These are phyloP conservation scores for Perdita meconis DNA, from an alignment of 2,888 invertebrate genomes.

Conservation along the genomic window DNA sequence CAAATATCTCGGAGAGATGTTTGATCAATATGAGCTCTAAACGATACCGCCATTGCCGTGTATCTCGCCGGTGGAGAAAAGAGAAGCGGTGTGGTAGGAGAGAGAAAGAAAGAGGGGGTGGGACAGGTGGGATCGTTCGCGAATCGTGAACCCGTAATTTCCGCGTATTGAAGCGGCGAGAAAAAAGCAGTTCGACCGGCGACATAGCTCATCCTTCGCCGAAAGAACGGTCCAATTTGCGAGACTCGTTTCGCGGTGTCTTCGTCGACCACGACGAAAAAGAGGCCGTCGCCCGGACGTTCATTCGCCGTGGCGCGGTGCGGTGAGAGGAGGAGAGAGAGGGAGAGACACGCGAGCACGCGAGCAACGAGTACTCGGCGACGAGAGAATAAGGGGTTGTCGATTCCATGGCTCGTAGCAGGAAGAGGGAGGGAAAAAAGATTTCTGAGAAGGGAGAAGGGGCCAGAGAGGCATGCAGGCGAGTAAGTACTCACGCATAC, in stretches of 20 bases:
- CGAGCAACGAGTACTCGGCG: conserved; percentile 47
- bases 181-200: conserved; percentile 23
- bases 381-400: conserved; percentile 50
- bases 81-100: not conserved
- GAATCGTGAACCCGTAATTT: conserved; percentile 28
- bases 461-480: conserved; percentile 39
- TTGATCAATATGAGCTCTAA: conserved; percentile 22
- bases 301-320: no score
- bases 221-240: conserved; percentile 52
- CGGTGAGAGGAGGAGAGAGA: no score
- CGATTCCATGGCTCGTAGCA: conserved; percentile 34
- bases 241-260: conserved; percentile 12
- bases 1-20: conserved; percentile 3
- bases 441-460: conserved; percentile 14
- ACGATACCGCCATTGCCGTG: conserved; percentile 4
- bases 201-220: conserved; percentile 39
- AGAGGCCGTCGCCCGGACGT: not conserved
- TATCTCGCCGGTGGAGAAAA: not conserved
- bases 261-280: conserved; percentile 8
- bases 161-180: conserved; percentile 31
- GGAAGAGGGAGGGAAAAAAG: conserved; percentile 37
- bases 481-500: conserved; percentile 67
- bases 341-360: conserved; percentile 60
- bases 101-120: not conserved
- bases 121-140: conserved; percentile 12